phyloP scores from a whole-genome alignment of 2,888 invertebrate species.

The Nebria salina region DNA sequence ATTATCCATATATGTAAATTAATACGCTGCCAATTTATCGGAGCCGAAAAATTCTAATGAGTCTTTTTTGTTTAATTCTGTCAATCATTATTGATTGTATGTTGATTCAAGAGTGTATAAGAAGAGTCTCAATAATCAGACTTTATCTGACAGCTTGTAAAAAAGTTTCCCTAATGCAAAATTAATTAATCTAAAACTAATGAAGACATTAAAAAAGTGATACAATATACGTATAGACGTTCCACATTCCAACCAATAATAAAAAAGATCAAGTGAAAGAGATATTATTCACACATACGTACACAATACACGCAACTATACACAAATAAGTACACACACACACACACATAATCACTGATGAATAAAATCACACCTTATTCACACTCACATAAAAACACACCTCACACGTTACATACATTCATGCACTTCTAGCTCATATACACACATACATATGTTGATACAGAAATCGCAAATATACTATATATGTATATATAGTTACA shows the following conservation, averaged over 20 bases:
- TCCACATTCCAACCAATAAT: slow-evolving; percentile 32
- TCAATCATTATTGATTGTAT: slow-evolving; percentile 31
- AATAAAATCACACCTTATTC: no score
- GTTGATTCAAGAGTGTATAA: slow-evolving; percentile 17
- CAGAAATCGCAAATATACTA: no score
- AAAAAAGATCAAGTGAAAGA: slow-evolving; percentile 41
- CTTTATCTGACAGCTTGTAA: slow-evolving; percentile 6
- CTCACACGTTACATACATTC: no score
- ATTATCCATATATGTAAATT: neutral
- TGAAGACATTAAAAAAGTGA: slow-evolving; percentile 44
- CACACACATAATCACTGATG: no score
- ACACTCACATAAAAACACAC: no score
- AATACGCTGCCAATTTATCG: slow-evolving; percentile 19
- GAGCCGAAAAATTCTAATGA: neutral
- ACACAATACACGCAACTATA: neutral
- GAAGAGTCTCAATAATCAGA: neutral
- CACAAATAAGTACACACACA: no score
- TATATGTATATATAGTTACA: no score
- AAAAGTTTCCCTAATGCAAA: slow-evolving; percentile 34
- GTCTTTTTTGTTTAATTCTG: neutral
- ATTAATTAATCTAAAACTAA: slow-evolving; percentile 43
- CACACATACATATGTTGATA: no score
- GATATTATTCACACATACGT: slow-evolving; percentile 17
- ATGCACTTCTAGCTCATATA: no score
- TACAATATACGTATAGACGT: slow-evolving; percentile 34